These are phyloP conservation scores for Trichogramma pretiosum DNA, from an alignment of 1,140 invertebrate species.

Conservation along the genomic window DNA sequence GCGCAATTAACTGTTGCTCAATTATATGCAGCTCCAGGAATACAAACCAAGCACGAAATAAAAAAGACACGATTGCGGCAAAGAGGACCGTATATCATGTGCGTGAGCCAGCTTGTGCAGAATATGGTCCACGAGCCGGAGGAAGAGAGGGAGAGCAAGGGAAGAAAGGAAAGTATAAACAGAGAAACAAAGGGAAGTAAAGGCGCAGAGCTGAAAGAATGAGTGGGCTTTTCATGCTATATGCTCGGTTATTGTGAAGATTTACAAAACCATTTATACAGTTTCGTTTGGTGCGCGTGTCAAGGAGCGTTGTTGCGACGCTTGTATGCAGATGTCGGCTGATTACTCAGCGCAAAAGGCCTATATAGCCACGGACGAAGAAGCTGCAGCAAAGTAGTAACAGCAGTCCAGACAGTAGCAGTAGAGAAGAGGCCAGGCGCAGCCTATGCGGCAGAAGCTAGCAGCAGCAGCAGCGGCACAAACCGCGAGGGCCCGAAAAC, in stretches of 20 bases:
- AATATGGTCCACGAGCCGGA: no score
- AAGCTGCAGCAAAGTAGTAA: no score
- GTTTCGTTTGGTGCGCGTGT: conserved; percentile 16
- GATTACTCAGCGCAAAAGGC: conserved; percentile 23
- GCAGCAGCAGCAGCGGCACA: conserved; percentile 14
- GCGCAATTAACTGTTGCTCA: no score
- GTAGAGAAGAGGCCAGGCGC: no score
- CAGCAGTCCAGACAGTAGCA: no score
- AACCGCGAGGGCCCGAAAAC: conserved; percentile 13
- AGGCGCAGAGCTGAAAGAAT: background rate
- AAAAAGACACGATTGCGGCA: background rate
- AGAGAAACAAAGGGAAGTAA: background rate
- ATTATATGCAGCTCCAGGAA: no score
- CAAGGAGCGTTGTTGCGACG: conserved; percentile 21
- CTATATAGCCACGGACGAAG: conserved; percentile 22
- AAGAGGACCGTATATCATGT: no score
- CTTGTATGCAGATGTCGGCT: conserved; percentile 28
- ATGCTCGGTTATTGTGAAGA: no score
- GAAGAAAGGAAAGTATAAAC: background rate
- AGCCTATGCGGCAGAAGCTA: background rate
- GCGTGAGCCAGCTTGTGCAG: no score
- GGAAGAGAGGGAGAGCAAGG: background rate
- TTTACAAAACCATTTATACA: conserved; percentile 13
- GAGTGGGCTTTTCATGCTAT: conserved; percentile 5
- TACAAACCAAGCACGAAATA: no score